These are phyloP conservation scores for Scaptomyza parva DNA, from an alignment of 2,888 invertebrate species.

Conservation along the genomic window DNA sequence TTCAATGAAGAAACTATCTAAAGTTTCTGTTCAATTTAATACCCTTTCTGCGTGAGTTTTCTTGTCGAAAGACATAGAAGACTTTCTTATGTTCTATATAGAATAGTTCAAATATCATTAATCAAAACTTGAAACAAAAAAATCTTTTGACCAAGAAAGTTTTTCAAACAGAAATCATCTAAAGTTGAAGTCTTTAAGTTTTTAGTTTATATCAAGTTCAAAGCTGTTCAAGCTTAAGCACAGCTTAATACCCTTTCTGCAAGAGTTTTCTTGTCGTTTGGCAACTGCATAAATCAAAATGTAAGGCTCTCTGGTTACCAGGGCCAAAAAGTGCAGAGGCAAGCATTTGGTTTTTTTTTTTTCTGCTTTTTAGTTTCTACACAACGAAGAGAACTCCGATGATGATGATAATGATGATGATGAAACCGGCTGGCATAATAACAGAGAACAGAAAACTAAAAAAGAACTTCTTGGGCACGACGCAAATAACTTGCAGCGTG, in stretches of 20 bases:
- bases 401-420: constrained; percentile 18
- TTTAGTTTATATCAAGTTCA: background rate
- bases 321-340: constrained; percentile 53
- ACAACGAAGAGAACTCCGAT: background rate
- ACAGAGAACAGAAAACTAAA: constrained; percentile 53
- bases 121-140: background rate
- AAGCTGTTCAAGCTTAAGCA: background rate
- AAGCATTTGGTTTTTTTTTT: constrained; percentile 38
- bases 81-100: background rate
- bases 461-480: constrained; percentile 52
- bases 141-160: no score
- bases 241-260: constrained; percentile 22
- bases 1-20: no score
- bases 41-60: no score
- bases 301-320: constrained; percentile 63
- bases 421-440: constrained; percentile 77
- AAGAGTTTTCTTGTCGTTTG: constrained; percentile 50
- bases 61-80: no score
- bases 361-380: constrained; percentile 5
- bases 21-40: no score
- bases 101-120: background rate
- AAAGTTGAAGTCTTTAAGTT: background rate
- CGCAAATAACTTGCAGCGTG: constrained; percentile 80
- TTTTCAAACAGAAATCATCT: background rate
- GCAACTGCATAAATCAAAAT: constrained; percentile 72